Evolutionary conservation across 2,888 invertebrate genomes (phyloP), one percentile per base, ranked within the genome.

Genomic region (Hydriomena furcata): DNA sequence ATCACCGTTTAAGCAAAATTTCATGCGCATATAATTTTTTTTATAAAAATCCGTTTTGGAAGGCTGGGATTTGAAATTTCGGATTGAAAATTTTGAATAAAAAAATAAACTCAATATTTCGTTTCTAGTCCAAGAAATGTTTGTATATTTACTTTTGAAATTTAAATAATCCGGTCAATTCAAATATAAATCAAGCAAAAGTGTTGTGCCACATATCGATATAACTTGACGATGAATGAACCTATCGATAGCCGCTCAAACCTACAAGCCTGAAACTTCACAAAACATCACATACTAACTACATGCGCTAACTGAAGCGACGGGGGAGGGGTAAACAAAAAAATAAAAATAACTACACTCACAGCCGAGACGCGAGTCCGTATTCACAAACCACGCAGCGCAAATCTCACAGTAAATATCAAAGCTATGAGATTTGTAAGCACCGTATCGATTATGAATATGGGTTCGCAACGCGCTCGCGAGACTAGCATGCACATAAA

Each of bases 401-500:
- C 11, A 11, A 7, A 17, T 8, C 32, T 24, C 13, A 17, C 17
- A 12, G 10, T 7, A n/a, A n/a, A n/a, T n/a, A n/a, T n/a, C 2
- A 17, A 4, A 20, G 5, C 12, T 2, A 20, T 7, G 38, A 38
- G 27, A 38, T 40, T 2, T 17, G 17, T n/a, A n/a, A n/a, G 1
- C 20, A 20, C 17, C 2, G 20, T 13, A 12, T 31, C 30, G 31
- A 20, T 32, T 25, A 11, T 7, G 55, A 24, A 31, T 10, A 23
- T 36, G 40, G 13, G 34, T 17, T 7, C 17, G 68, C 61, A 8
- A n/a, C 50, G 23, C 62, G 62, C 59, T 63, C 71, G 60, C 46
- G 55, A 57, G 64, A 62, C 66, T 65, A 73, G 82, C 88, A 84
- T 84, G 87, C 88, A 84, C 69, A 66, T 58, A 60, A 47, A 65